Evolutionary conservation across 2,797 vertebrate genomes (phyloP).

Genomic region (Echeneis naucrates): DNA sequence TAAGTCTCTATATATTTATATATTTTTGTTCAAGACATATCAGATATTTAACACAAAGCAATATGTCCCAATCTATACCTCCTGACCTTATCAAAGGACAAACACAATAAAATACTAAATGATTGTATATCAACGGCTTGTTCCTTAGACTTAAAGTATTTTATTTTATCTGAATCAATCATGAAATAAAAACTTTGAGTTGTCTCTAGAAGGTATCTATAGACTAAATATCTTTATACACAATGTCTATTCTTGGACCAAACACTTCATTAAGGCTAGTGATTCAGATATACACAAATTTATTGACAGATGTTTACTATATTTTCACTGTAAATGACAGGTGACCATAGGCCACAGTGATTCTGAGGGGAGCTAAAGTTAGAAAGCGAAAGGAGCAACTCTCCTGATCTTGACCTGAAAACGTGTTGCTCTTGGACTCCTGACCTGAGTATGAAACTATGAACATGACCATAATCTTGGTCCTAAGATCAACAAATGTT

Average conservation of each 20-base stretch:
- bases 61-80: too few relatives aligned
- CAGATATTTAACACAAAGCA: not conserved
- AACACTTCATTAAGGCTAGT: not conserved
- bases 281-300: not conserved
- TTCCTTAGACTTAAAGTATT: not conserved
- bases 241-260: too few relatives aligned
- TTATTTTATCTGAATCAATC: not conserved
- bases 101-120: not conserved
- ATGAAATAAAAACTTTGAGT: not conserved
- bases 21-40: not conserved
- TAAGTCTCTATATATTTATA: not conserved
- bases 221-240: not conserved
- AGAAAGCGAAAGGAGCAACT: not conserved
- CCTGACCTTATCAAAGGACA: too few relatives aligned
- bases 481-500: not conserved
- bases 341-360: not conserved
- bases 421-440: not conserved
- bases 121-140: too few relatives aligned
- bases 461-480: not conserved
- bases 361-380: not conserved
- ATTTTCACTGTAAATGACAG: not conserved
- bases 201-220: not conserved
- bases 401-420: not conserved
- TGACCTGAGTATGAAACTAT: too few relatives aligned
- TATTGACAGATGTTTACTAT: not conserved